Conservation (phyloP, 2,888 invertebrate species). For the Peribatodes rhomboidaria region DNA sequence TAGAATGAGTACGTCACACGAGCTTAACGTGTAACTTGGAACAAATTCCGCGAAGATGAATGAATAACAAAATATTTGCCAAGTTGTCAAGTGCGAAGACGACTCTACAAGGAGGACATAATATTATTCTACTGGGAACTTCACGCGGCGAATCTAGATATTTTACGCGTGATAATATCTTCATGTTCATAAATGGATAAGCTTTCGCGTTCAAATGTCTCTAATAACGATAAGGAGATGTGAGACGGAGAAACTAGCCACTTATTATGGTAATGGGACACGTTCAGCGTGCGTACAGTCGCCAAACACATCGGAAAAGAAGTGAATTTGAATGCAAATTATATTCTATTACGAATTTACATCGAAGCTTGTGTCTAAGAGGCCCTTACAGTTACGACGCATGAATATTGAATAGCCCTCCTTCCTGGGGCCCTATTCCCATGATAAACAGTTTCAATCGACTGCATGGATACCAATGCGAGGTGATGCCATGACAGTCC, state of each 20-base stretch:
- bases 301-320: conserved; percentile 49
- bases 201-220: conserved; percentile 25
- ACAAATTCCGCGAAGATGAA: conserved; percentile 44
- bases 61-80: conserved; percentile 36
- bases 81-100: conserved; percentile 4
- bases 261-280: conserved; percentile 42
- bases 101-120: conserved; percentile 1
- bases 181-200: conserved; percentile 19
- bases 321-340: conserved; percentile 57
- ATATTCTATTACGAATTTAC: conserved; percentile 53
- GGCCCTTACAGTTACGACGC: conserved; percentile 48
- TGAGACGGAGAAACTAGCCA: conserved; percentile 29
- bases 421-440: conserved; percentile 49
- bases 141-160: conserved; percentile 11
- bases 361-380: conserved; percentile 54
- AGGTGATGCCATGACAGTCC: conserved; percentile 3
- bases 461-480: not conserved
- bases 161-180: conserved; percentile 21
- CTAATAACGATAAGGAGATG: conserved; percentile 30
- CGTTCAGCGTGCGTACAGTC: conserved; percentile 32
- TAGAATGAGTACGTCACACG: conserved; percentile 44
- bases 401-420: conserved; percentile 50
- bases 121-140: conserved; percentile 7
- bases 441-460: conserved; percentile 10
- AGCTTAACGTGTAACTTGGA: conserved; percentile 39